These are phyloP conservation scores for Aphelinus certus DNA, from an alignment of 1,140 invertebrate species.

Conservation along the genomic window DNA sequence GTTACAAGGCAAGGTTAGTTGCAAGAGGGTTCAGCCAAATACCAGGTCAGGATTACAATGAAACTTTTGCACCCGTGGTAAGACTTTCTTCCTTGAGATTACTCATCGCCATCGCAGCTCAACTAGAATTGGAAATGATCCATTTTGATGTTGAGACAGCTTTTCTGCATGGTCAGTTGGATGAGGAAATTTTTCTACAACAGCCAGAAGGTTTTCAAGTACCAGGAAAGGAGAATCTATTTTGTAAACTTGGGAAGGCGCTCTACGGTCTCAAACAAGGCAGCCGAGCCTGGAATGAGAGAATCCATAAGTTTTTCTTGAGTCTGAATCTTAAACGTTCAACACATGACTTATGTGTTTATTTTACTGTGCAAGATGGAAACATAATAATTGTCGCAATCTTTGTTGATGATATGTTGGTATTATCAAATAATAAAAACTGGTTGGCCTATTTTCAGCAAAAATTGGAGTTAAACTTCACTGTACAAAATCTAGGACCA, in stretches of 20 bases:
- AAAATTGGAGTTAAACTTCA: neutral
- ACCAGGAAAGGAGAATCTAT: constrained; percentile 29
- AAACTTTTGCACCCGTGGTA: constrained; percentile 50
- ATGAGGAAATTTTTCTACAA: constrained; percentile 54
- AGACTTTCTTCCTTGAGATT: constrained; percentile 10
- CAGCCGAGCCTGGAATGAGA: constrained; percentile 54
- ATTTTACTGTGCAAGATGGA: neutral
- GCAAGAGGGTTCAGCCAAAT: constrained; percentile 46
- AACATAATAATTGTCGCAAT: neutral
- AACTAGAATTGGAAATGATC: constrained; percentile 8
- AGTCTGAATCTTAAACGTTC: neutral
- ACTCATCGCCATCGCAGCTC: constrained; percentile 42
- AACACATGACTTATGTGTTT: neutral
- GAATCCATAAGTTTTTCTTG: constrained; percentile 44
- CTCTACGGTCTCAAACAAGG: constrained; percentile 62
- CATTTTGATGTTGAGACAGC: constrained; percentile 32
- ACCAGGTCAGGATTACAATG: constrained; percentile 47
- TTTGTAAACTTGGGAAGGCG: constrained; percentile 51
- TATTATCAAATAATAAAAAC: neutral
- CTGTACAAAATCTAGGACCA: neutral
- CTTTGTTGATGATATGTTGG: constrained; percentile 8
- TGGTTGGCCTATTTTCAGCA: neutral
- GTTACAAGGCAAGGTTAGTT: constrained; percentile 45
- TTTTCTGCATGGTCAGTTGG: constrained; percentile 55
- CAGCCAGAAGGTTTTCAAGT: constrained; percentile 52